Conservation (phyloP, 2,888 invertebrate genomes). For the Norana najaformis region DNA sequence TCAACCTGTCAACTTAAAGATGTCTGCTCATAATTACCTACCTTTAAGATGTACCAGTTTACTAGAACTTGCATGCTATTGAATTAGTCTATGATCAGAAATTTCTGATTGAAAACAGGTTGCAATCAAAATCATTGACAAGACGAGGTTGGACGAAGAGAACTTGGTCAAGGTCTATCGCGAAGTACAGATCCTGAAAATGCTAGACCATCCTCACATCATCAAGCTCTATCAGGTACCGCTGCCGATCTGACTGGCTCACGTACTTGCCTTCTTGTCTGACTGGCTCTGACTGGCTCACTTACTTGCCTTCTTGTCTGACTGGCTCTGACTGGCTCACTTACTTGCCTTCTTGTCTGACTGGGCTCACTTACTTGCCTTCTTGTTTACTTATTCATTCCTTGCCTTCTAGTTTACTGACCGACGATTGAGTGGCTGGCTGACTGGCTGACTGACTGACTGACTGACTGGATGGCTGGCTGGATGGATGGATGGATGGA, state of each 20-base stretch:
- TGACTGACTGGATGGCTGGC: too few relatives aligned
- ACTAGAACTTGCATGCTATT: not conserved
- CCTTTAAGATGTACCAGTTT: not conserved
- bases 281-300: too few relatives aligned
- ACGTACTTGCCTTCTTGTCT: not conserved
- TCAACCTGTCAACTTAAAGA: too few relatives aligned
- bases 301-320: not conserved
- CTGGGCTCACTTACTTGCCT: not conserved
- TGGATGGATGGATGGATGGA: not conserved
- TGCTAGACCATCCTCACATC: slow-evolving; percentile 64
- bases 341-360: too few relatives aligned
- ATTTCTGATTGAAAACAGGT: slow-evolving; percentile 60
- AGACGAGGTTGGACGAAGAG: slow-evolving; percentile 64
- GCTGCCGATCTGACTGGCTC: not conserved
- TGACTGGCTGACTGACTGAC: too few relatives aligned
- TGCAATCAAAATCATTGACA: slow-evolving; percentile 69
- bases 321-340: too few relatives aligned
- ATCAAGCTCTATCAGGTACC: slow-evolving; percentile 67
- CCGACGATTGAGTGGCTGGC: too few relatives aligned
- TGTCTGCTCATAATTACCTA: not conserved
- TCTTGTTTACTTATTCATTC: not conserved
- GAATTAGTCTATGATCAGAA: too few relatives aligned
- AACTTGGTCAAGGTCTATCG: slow-evolving; percentile 66
- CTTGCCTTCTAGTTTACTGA: not conserved
- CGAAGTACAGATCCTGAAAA: slow-evolving; percentile 68